phyloP scores from a whole-genome alignment of 1,140 invertebrate species.

The Lethrus apterus region DNA sequence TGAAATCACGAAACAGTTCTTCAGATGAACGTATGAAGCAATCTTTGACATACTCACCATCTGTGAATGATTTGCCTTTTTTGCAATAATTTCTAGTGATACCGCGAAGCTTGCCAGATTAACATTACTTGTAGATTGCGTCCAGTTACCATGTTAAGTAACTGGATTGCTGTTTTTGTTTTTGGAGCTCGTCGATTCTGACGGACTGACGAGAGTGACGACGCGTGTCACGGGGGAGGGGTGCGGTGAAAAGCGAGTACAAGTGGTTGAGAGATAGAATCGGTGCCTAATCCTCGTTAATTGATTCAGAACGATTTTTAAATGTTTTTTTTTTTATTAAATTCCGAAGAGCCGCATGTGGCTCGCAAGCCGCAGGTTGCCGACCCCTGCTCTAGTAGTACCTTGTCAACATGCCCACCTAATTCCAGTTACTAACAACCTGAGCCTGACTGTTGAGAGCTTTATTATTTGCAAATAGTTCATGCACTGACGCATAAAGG shows the following conservation, averaged over 20 bases:
- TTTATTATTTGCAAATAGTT: too few relatives aligned
- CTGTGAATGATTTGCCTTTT: conserved; percentile 32
- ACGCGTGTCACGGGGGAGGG: background rate
- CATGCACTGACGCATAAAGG: too few relatives aligned
- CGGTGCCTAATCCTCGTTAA: too few relatives aligned
- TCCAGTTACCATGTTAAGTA: conserved; percentile 31
- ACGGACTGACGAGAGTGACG: too few relatives aligned
- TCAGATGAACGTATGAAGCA: background rate
- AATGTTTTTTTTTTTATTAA: too few relatives aligned
- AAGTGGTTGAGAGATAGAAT: background rate
- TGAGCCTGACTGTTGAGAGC: too few relatives aligned
- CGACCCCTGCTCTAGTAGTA: too few relatives aligned
- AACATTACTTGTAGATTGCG: conserved; percentile 32
- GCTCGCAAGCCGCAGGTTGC: too few relatives aligned
- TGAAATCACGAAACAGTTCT: conserved; percentile 1
- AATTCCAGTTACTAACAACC: too few relatives aligned
- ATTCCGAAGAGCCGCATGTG: too few relatives aligned
- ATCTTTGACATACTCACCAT: conserved; percentile 33
- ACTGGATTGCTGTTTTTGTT: conserved; percentile 22
- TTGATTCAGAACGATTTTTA: too few relatives aligned
- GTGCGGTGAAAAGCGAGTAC: background rate
- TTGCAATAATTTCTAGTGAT: conserved; percentile 24
- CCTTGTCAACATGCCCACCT: too few relatives aligned
- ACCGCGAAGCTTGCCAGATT: conserved; percentile 32
- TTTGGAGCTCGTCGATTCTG: conserved; percentile 28